Conservation (phyloP, 2,888 invertebrate species). For the Agonopterix arenella region DNA sequence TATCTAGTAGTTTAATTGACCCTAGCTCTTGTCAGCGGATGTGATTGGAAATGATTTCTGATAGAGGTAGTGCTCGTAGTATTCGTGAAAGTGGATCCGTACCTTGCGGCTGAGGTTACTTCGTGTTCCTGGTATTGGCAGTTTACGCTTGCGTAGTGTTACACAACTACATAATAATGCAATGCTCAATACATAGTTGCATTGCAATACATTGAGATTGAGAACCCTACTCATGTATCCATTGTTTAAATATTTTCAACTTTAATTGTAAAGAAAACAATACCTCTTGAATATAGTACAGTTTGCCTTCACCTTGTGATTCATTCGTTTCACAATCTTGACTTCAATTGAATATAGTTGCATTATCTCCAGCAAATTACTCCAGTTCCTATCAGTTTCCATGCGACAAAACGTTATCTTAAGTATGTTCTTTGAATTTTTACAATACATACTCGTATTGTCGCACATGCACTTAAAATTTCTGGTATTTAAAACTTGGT, state of each 20-base stretch:
- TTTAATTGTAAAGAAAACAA: constrained; percentile 25
- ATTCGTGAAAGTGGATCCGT: constrained; percentile 32
- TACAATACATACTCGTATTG: no score
- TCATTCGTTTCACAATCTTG: not conserved
- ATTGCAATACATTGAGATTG: constrained; percentile 1
- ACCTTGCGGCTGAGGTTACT: constrained; percentile 23
- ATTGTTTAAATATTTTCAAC: not conserved
- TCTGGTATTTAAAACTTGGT: no score
- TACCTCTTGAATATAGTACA: constrained; percentile 15
- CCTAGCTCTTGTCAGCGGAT: no score
- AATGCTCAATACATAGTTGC: constrained; percentile 2
- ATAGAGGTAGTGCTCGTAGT: constrained; percentile 7
- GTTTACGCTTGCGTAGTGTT: constrained; percentile 17
- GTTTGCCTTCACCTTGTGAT: not conserved
- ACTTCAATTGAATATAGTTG: no score
- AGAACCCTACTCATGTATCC: constrained; percentile 1
- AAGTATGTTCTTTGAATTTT: no score
- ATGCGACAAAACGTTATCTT: no score
- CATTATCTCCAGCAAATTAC: no score
- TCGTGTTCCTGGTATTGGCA: constrained; percentile 30
- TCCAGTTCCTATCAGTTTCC: no score
- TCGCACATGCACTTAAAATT: no score
- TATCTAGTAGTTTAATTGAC: no score
- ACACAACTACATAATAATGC: constrained; percentile 26
- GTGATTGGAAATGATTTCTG: not conserved